These are phyloP conservation scores for Tiphia femorata DNA, from an alignment of 2,888 invertebrate species.

Conservation along the genomic window DNA sequence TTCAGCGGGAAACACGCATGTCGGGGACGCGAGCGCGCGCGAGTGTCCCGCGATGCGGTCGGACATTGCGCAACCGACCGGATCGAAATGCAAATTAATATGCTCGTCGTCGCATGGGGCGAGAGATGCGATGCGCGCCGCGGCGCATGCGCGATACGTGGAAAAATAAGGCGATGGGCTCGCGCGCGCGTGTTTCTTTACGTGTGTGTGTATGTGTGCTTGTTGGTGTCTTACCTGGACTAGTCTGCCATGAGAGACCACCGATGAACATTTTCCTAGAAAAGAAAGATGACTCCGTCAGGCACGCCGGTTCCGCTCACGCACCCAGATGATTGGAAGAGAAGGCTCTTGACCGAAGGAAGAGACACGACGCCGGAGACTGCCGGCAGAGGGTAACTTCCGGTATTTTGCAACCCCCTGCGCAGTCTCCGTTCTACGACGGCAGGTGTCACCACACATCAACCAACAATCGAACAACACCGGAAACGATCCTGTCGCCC, in stretches of 20 bases:
- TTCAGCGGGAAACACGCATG: no score
- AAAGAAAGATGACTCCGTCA: conserved; percentile 73
- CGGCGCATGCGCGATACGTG: no score
- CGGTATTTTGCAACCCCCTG: conserved; percentile 48
- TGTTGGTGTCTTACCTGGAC: conserved; percentile 98
- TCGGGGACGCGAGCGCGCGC: no score
- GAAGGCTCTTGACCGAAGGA: no score
- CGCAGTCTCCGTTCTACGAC: conserved; percentile 53
- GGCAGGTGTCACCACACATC: conserved; percentile 64
- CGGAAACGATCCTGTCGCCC: conserved; percentile 22
- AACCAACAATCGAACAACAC: conserved; percentile 59
- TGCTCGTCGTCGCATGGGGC: no score
- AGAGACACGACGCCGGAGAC: conserved; percentile 47
- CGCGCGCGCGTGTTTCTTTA: no score
- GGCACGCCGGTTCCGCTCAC: conserved; percentile 48
- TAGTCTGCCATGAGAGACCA: conserved; percentile 99
- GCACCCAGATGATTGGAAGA: conserved; percentile 46
- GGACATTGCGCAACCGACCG: no score
- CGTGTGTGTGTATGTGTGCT: no score
- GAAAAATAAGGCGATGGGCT: no score
- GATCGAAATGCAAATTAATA: no score
- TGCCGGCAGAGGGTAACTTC: conserved; percentile 55
- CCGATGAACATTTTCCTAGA: conserved; percentile 99
- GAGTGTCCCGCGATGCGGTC: no score
- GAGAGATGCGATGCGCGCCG: no score